Evolutionary conservation across 2,113 vertebrate genomes (phyloP).

Genomic region (Thamnophis sirtalis): DNA sequence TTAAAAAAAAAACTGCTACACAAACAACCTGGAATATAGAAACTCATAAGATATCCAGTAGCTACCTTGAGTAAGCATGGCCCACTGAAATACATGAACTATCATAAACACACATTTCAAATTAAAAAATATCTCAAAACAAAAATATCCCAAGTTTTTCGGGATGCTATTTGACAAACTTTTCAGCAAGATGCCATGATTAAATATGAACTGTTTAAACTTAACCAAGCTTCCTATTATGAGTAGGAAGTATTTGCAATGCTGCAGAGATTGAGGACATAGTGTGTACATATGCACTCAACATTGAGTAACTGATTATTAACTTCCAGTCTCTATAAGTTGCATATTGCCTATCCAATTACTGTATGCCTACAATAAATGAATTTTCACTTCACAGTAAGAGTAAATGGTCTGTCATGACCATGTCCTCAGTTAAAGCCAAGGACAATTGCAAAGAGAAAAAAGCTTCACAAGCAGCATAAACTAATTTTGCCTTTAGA

Average conservation of each 20-base stretch:
- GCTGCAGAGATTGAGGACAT: not conserved
- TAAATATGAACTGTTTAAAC: not conserved
- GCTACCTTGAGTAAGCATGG: not conserved
- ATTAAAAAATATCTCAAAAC: not conserved
- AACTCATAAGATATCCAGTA: not conserved
- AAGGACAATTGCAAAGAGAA: slow-evolving; percentile 38
- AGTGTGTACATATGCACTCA: too few relatives aligned
- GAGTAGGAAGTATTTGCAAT: not conserved
- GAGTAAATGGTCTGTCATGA: slow-evolving; percentile 6
- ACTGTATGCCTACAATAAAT: not conserved
- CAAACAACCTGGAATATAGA: not conserved
- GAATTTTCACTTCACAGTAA: not conserved
- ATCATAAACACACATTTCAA: not conserved
- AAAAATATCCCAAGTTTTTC: not conserved
- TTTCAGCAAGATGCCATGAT: not conserved
- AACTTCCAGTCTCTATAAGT: not conserved
- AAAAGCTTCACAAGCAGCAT: slow-evolving; percentile 36
- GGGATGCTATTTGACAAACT: not conserved
- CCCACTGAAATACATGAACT: not conserved
- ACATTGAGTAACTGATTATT: not conserved
- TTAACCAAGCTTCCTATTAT: not conserved
- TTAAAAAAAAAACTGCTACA: not conserved
- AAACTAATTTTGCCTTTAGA: slow-evolving; percentile 32
- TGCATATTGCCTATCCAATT: not conserved
- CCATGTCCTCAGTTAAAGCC: slow-evolving; percentile 11